These are phyloP conservation scores for Spilogale gracilis DNA, from an alignment of 2,113 vertebrate genomes.

Conservation along the genomic window DNA sequence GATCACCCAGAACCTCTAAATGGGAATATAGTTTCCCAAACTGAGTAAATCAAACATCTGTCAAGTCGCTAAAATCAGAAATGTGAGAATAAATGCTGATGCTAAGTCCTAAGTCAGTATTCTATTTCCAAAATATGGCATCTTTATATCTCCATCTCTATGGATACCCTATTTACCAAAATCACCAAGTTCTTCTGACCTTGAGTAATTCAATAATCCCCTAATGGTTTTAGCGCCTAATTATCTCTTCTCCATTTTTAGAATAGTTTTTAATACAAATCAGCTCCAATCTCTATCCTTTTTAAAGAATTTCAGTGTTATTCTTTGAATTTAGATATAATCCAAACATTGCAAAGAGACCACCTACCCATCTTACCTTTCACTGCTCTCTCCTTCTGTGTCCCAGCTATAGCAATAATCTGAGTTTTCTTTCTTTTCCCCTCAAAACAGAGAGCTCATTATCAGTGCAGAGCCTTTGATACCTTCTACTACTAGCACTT, in stretches of 20 bases:
- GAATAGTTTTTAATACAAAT: conserved; percentile 24
- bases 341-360: not conserved
- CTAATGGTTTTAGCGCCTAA: not conserved
- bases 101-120: not conserved
- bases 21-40: not conserved
- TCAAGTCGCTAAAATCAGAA: not conserved
- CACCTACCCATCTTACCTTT: not conserved
- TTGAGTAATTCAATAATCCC: not conserved
- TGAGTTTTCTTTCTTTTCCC: not conserved
- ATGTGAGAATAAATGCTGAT: not conserved
- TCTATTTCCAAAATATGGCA: not conserved
- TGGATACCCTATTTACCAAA: not conserved
- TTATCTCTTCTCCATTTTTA: not conserved
- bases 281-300: not conserved
- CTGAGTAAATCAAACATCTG: not conserved
- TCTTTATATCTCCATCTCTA: not conserved
- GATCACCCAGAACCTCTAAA: not conserved
- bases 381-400: not conserved
- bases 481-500: not conserved
- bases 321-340: not conserved
- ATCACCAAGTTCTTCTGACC: not conserved
- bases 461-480: not conserved
- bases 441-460: not conserved
- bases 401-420: not conserved
- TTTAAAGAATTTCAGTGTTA: not conserved